Conservation (phyloP, 2,888 invertebrate species). For the Dyspetes luteomarginatus region DNA sequence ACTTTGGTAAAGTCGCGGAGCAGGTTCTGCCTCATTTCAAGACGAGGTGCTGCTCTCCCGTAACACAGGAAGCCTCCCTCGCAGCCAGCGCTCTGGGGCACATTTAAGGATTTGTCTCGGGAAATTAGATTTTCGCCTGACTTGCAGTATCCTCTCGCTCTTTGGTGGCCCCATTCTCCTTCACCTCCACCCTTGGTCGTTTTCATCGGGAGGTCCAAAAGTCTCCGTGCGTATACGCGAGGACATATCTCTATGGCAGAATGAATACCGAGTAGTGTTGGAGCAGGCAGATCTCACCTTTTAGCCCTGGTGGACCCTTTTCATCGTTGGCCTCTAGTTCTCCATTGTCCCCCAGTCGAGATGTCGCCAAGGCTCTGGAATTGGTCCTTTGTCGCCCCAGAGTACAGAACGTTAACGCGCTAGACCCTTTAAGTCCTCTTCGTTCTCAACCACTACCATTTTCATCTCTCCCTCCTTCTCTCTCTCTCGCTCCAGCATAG, state of each 20-base stretch:
- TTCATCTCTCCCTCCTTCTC: slow-evolving; percentile 21
- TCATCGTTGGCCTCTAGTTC: slow-evolving; percentile 61
- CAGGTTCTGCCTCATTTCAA: slow-evolving; percentile 59
- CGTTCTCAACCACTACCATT: slow-evolving; percentile 46
- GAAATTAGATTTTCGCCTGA: slow-evolving; percentile 81
- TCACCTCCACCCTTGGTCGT: slow-evolving; percentile 33
- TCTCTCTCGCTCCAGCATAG: slow-evolving; percentile 2
- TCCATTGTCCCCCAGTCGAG: slow-evolving; percentile 65
- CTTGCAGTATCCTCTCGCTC: slow-evolving; percentile 75
- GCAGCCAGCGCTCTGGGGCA: slow-evolving; percentile 75
- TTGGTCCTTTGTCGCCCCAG: slow-evolving; percentile 78
- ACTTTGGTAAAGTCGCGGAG: slow-evolving; percentile 41
- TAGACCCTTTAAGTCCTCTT: slow-evolving; percentile 73
- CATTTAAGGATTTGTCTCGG: slow-evolving; percentile 82
- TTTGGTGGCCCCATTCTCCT: slow-evolving; percentile 60
- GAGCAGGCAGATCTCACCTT: slow-evolving; percentile 68
- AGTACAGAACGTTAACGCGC: slow-evolving; percentile 79
- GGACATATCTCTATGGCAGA: slow-evolving; percentile 13
- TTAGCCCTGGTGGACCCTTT: slow-evolving; percentile 66
- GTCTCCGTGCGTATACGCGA: slow-evolving; percentile 27
- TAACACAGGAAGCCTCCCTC: slow-evolving; percentile 62
- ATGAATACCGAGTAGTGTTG: slow-evolving; percentile 5
- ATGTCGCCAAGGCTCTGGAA: slow-evolving; percentile 69
- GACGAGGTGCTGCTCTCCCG: slow-evolving; percentile 56
- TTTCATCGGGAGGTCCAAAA: slow-evolving; percentile 41